Percentiles rank a stretch among this genome's conserved stretches.
Evolutionary conservation across 2,888 invertebrate species (phyloP).

Genomic region (Melitaea athalia): DNA sequence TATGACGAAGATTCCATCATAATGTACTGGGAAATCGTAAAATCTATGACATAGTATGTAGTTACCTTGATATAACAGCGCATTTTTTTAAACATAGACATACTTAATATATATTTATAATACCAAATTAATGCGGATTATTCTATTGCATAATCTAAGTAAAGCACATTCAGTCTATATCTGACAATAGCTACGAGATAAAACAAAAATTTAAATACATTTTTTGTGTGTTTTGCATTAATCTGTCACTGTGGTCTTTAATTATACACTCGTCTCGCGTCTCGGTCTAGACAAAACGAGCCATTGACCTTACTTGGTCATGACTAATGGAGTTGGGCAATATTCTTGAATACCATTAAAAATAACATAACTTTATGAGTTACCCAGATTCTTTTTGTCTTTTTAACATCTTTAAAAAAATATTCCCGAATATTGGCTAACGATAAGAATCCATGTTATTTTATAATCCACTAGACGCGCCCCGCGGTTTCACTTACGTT

Average conservation of each 20-base stretch:
- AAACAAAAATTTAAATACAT: conserved; percentile 23
- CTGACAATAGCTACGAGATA: conserved; percentile 3
- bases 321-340: conserved; percentile 38
- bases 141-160: background rate
- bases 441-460: too few species aligned
- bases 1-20: too few species aligned
- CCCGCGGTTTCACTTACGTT: too few species aligned
- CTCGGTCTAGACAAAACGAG: conserved; percentile 48
- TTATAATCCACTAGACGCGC: too few species aligned
- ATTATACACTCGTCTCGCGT: conserved; percentile 56
- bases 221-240: conserved; percentile 29
- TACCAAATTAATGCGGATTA: background rate
- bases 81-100: too few species aligned
- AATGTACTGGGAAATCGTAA: too few species aligned
- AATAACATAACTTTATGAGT: background rate
- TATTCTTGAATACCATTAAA: background rate
- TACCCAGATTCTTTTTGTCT: background rate
- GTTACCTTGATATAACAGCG: too few species aligned
- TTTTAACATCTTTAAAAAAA: too few species aligned
- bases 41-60: too few species aligned
- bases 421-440: too few species aligned
- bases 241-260: conserved; percentile 70
- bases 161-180: background rate
- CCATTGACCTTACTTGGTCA: conserved; percentile 66
- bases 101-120: too few species aligned